These are phyloP conservation scores for Gambelia wislizenii DNA, from an alignment of 2,797 vertebrate species.

Conservation along the genomic window DNA sequence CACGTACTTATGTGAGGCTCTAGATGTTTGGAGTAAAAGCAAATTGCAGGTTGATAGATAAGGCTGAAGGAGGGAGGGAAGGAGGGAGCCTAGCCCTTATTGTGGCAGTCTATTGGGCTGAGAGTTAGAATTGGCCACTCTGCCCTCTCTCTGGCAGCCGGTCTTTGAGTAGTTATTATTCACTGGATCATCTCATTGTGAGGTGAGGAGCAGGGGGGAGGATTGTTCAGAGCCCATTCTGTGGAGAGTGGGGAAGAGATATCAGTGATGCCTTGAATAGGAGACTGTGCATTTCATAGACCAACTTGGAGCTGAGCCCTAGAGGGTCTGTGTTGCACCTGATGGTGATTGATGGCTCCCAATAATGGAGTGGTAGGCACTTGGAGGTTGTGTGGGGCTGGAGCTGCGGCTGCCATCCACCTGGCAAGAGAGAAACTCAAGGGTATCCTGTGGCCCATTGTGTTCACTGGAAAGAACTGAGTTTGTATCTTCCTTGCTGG, in stretches of 20 bases:
- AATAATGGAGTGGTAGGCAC: slow-evolving; percentile 19
- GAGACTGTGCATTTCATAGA: slow-evolving; percentile 27
- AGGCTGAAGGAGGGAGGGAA: background rate
- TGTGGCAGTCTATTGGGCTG: slow-evolving; percentile 7
- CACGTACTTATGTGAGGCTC: background rate
- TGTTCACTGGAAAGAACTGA: background rate
- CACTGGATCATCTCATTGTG: slow-evolving; percentile 19
- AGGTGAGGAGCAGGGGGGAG: background rate
- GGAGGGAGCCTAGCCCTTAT: background rate
- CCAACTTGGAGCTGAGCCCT: slow-evolving; percentile 27
- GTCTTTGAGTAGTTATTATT: slow-evolving; percentile 15
- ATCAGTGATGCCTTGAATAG: slow-evolving; percentile 12
- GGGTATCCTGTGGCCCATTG: background rate
- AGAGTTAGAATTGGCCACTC: slow-evolving; percentile 27
- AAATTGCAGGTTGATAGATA: background rate
- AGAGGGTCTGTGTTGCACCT: background rate
- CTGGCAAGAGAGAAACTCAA: background rate
- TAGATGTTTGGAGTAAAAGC: background rate
- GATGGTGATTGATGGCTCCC: slow-evolving; percentile 23
- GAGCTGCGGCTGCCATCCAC: background rate
- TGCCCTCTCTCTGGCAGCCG: slow-evolving; percentile 1
- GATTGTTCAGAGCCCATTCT: slow-evolving; percentile 23
- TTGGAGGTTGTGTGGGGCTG: slow-evolving; percentile 10
- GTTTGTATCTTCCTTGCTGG: background rate
- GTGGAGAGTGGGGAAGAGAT: slow-evolving; percentile 13